Base-by-base conservation (phyloP, 2,888 invertebrate genomes). In the Beris chalybata region DNA sequence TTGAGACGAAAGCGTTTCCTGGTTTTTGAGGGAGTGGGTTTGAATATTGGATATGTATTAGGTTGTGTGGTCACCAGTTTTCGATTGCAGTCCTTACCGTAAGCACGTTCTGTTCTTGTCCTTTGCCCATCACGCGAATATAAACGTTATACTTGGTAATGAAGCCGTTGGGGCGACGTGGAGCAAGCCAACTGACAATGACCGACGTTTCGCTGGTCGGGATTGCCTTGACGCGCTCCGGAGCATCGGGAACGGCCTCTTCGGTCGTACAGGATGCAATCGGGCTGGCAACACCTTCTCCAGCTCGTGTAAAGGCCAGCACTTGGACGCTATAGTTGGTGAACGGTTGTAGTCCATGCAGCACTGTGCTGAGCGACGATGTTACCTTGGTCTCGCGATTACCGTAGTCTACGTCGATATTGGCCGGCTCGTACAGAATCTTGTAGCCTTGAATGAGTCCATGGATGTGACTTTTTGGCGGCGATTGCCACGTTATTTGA, bases 361-460 rank as follows among this genome's bases (percentile, higher is more conserved):
- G 76, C 12, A 85, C 84, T 0, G 84, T 83, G 72, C 81, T 84
- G 7, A 83, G 76, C 1, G 83, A 82, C 11, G 83, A 82, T n/a
- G 84, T 83, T 22, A 82, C 81, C 73, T 83, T 84, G 12, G 82
- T 84, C 73, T 86, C 85, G 71, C 78, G 74, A 0, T 74, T 74
- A 11, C 75, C 77, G 54, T 79, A 79, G 38, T 81, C 78, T 31
- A 74, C 74, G 43, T 79, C 78, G 4, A 78, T 71, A 57, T 75
- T 75, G 3, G 75, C 78, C 4, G 84, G 82, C 69, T 86, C 85
- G 76, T 91, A 92, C 50, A 90, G 83, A 63, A 93, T 83, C 78
- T 91, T 91, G 81, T 92, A 93, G 9, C 92, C 92, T 75, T 87
- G 86, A 70, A 88, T 85, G 56, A 88, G 84, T 44, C 89, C 89